These are phyloP conservation scores for Leptinotarsa rubiginosa DNA, from an alignment of 2,888 invertebrate genomes.

Conservation along the genomic window DNA sequence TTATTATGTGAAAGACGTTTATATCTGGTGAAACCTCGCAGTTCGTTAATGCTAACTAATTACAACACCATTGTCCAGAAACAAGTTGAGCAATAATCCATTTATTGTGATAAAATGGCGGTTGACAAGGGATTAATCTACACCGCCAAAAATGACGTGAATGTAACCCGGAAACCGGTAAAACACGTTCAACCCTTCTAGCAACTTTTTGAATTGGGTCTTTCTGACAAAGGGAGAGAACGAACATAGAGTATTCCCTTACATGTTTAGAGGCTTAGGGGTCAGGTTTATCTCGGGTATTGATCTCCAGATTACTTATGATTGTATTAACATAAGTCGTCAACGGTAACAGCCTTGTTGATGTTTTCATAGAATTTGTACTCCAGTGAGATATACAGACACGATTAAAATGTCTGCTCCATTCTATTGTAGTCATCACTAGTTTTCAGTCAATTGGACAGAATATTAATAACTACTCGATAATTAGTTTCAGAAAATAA, in stretches of 20 bases:
- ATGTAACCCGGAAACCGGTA: not conserved
- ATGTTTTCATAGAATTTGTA: constrained; percentile 18
- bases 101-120: not conserved
- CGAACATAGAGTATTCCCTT: constrained; percentile 26
- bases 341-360: constrained; percentile 32
- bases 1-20: not conserved
- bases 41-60: not conserved
- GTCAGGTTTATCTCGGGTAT: constrained; percentile 37
- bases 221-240: not conserved
- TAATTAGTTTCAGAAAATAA: too few species aligned
- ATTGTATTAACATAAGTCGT: constrained; percentile 36
- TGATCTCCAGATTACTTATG: constrained; percentile 38
- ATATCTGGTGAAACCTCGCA: not conserved
- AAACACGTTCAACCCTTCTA: constrained; percentile 9
- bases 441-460: too few species aligned
- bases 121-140: constrained; percentile 12
- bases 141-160: constrained; percentile 8
- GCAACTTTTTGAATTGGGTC: constrained; percentile 18
- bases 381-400: not conserved
- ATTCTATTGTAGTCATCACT: too few species aligned
- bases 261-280: constrained; percentile 32
- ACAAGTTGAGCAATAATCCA: not conserved
- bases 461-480: too few species aligned
- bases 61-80: not conserved
- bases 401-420: not conserved